Percentiles rank a stretch among this genome's conserved stretches.
Conservation (phyloP, 2,888 invertebrate species). For the Himalopsyche japonica region DNA sequence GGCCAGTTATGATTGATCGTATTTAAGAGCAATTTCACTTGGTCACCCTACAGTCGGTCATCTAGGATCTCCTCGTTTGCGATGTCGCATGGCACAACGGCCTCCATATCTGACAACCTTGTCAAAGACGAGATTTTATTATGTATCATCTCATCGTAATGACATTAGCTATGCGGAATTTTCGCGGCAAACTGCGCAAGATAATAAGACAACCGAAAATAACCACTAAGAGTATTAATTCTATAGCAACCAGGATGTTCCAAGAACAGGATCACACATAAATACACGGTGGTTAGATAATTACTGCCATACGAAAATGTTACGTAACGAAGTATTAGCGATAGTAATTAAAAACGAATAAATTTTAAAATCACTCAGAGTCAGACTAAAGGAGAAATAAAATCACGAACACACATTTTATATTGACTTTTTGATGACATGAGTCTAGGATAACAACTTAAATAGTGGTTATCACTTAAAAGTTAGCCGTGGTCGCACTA, state of each 20-base stretch:
- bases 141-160: neutral
- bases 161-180: neutral
- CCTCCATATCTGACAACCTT: neutral
- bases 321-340: too few species aligned
- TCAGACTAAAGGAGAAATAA: too few species aligned
- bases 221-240: neutral
- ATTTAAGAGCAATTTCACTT: neutral
- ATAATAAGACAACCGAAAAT: neutral
- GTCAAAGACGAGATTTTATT: neutral
- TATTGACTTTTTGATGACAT: too few species aligned
- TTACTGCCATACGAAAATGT: neutral
- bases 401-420: too few species aligned
- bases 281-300: neutral
- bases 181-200: neutral
- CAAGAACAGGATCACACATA: neutral
- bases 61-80: neutral
- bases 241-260: slow-evolving; percentile 8
- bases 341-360: too few species aligned
- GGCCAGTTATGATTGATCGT: neutral
- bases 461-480: too few species aligned
- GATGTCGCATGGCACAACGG: neutral
- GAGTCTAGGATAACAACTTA: too few species aligned
- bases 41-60: neutral
- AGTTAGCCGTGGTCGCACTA: too few species aligned
- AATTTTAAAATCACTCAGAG: too few species aligned